Conservation (phyloP, 2,888 invertebrate species). For the Hedya salicella region DNA sequence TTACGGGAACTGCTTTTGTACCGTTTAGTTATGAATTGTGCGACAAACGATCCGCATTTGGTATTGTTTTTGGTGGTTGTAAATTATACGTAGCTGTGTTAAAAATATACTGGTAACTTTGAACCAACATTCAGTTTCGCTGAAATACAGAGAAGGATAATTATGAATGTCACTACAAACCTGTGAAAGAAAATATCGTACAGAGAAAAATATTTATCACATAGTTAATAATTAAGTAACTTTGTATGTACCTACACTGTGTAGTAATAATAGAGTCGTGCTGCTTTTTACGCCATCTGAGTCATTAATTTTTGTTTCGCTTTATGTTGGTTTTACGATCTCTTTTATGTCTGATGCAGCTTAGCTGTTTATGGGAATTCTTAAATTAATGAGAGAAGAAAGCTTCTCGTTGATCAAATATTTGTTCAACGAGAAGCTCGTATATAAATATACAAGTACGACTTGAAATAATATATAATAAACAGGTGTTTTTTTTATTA, state of each 20-base stretch:
- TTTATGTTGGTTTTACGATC: constrained; percentile 63
- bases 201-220: constrained; percentile 6
- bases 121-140: neutral
- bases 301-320: constrained; percentile 62
- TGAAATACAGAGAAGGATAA: neutral
- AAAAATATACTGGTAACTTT: neutral
- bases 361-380: constrained; percentile 61
- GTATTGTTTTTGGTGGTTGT: constrained; percentile 1
- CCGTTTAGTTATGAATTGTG: constrained; percentile 53
- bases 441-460: too few species aligned
- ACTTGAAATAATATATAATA: too few species aligned
- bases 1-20: constrained; percentile 53
- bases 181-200: neutral
- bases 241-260: too few species aligned
- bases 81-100: neutral
- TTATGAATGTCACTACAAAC: too few species aligned
- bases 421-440: constrained; percentile 32
- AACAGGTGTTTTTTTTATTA: too few species aligned
- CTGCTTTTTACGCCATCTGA: constrained; percentile 51
- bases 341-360: constrained; percentile 61
- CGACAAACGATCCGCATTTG: constrained; percentile 46
- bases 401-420: constrained; percentile 51
- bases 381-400: constrained; percentile 59
- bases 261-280: constrained; percentile 49
- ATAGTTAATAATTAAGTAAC: too few species aligned